phyloP scores from a whole-genome alignment of 2,888 invertebrate genomes.

The Lithophane socia region DNA sequence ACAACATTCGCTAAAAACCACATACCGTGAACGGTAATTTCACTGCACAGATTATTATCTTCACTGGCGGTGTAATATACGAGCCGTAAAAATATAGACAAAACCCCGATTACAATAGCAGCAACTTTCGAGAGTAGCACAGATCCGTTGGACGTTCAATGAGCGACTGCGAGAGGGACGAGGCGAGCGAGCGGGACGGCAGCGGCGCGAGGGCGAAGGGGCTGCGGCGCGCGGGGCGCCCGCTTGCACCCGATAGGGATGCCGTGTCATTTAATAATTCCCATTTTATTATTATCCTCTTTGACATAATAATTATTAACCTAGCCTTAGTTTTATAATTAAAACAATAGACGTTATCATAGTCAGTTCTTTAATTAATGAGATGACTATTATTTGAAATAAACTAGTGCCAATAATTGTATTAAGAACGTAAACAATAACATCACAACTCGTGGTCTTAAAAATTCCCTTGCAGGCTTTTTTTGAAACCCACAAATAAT shows the following conservation, averaged over 20 bases:
- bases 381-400: not conserved
- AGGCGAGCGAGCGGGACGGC: slow-evolving; percentile 73
- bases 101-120: slow-evolving; percentile 83
- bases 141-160: slow-evolving; percentile 84
- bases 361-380: not conserved
- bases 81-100: slow-evolving; percentile 83
- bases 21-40: slow-evolving; percentile 88
- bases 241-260: slow-evolving; percentile 71
- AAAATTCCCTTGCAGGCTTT: too few species aligned
- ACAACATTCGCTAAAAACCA: slow-evolving; percentile 83
- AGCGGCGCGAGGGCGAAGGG: slow-evolving; percentile 71
- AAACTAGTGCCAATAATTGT: not conserved
- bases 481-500: too few species aligned
- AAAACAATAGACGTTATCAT: not conserved
- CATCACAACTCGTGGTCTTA: not conserved
- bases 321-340: slow-evolving; percentile 1
- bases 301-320: slow-evolving; percentile 18
- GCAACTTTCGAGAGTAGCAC: slow-evolving; percentile 79
- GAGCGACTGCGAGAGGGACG: slow-evolving; percentile 83
- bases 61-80: slow-evolving; percentile 79
- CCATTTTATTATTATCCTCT: slow-evolving; percentile 37
- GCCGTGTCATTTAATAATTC: slow-evolving; percentile 64
- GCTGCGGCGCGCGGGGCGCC: slow-evolving; percentile 61
- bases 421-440: slow-evolving; percentile 9
- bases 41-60: slow-evolving; percentile 86